Evolutionary conservation across 2,113 vertebrate genomes (phyloP), one percentile per base, ranked within the genome.

Genomic region (Ammodytes marinus): DNA sequence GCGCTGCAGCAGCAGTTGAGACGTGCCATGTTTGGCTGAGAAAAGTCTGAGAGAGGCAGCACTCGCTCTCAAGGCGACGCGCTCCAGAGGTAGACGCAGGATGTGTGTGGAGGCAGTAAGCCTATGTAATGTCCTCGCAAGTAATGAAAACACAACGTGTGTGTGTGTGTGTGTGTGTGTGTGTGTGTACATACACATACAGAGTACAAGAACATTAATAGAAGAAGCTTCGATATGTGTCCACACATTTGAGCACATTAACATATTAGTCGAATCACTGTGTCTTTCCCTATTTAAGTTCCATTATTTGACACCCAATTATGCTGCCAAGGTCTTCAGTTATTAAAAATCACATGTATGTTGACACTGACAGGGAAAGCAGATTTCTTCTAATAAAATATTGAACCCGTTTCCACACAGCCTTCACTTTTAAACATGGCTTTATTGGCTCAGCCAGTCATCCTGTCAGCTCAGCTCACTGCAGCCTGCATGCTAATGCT

Each of bases 401-500:
- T 9, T 63, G n/a, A 6, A 53, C 10, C 10, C 45, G 9, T 39
- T 64, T 55, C 58, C 19, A 46, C 12, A 60, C 19, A 46, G 46
- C n/a, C 17, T 40, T 55, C 27, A 6, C 40, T 69, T 46, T 77
- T 12, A 46, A 45, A 69, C 19, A 27, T 64, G 76, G 45, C 70
- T 37, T 74, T 70, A 70, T 74, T 69, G 59, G 52, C 65, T 65
- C 19, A 64, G 19, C 57, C 14, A 13, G 40, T 76, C 60, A 72
- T 45, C 73, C 57, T 63, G 61, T 68, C 50, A 12, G 52, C 60
- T 76, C 60, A 17, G 72, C 55, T 73, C 54, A 50, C 73, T 64
- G 57, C 50, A 57, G 19, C 77, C 52, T 73, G 45, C 83, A 69
- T 77, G 69, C 57, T 79, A 69, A 81, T 69, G 64, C 45, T 77